phyloP scores from a whole-genome alignment of 2,888 invertebrate genomes.

The Sericinus montela region DNA sequence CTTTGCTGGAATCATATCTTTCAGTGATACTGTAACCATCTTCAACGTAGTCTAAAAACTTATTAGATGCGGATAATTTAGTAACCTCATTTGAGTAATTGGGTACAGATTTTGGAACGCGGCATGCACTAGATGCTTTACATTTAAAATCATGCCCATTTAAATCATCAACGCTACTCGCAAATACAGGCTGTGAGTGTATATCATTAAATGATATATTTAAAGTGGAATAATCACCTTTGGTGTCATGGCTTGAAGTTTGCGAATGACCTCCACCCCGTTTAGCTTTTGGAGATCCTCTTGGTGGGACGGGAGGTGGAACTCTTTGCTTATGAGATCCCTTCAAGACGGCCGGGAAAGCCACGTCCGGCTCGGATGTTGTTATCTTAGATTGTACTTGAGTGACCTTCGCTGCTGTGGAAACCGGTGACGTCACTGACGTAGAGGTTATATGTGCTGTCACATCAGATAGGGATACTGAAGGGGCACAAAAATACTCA shows the following conservation, averaged over 20 bases:
- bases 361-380: slow-evolving; percentile 74
- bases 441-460: slow-evolving; percentile 75
- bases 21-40: slow-evolving; percentile 60
- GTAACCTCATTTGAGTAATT: slow-evolving; percentile 58
- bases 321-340: slow-evolving; percentile 86
- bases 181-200: slow-evolving; percentile 58
- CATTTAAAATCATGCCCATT: slow-evolving; percentile 71
- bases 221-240: slow-evolving; percentile 71
- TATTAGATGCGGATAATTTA: slow-evolving; percentile 57
- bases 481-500: slow-evolving; percentile 34
- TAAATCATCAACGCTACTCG: slow-evolving; percentile 66
- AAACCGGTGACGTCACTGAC: slow-evolving; percentile 66
- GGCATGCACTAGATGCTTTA: slow-evolving; percentile 62
- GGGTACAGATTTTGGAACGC: slow-evolving; percentile 55
- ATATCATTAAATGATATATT: slow-evolving; percentile 61
- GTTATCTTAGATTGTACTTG: slow-evolving; percentile 50
- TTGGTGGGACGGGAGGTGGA: slow-evolving; percentile 93
- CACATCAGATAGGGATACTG: slow-evolving; percentile 77
- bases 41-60: slow-evolving; percentile 59
- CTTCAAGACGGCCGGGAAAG: slow-evolving; percentile 87
- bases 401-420: slow-evolving; percentile 56
- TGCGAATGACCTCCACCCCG: slow-evolving; percentile 69
- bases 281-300: slow-evolving; percentile 86
- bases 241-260: slow-evolving; percentile 58
- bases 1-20: slow-evolving; percentile 52